Percentiles rank a stretch among this genome's conserved stretches.
phyloP scores from a whole-genome alignment of 2,888 invertebrate species.

The Pocota personata region DNA sequence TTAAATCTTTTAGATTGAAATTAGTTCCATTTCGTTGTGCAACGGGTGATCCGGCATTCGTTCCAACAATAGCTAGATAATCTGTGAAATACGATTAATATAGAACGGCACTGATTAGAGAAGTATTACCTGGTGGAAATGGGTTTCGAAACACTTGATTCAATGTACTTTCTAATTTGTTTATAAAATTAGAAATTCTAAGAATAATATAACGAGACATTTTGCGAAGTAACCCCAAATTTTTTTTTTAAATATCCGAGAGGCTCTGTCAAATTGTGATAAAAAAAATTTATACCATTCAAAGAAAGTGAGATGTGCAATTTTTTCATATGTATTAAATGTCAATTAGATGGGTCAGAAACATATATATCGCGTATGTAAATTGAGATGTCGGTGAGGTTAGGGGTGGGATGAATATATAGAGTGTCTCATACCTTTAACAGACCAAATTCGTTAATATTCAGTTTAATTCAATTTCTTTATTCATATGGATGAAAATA shows the following conservation, averaged over 20 bases:
- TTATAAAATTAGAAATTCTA: conserved; percentile 81
- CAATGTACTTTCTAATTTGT: conserved; percentile 81
- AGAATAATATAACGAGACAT: conserved; percentile 79
- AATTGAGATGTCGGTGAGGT: no score
- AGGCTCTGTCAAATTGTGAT: not conserved
- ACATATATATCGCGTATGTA: not conserved
- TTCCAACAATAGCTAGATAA: conserved; percentile 24
- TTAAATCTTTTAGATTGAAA: conserved; percentile 86
- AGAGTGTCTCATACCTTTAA: no score
- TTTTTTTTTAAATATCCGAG: not conserved
- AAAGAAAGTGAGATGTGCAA: not conserved
- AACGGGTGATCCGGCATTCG: not conserved
- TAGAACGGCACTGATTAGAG: not conserved
- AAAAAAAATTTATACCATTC: conserved; percentile 19
- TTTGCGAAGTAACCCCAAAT: conserved; percentile 7
- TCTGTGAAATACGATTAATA: conserved; percentile 8
- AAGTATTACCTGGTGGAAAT: conserved; percentile 83
- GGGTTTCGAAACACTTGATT: conserved; percentile 79
- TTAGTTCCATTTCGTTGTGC: conserved; percentile 75
- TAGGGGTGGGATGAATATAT: no score
- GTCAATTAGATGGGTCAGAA: no score
- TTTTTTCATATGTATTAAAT: no score
- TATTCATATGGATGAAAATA: no score
- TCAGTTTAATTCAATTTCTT: no score
- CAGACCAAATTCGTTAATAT: no score